Percentiles rank a stretch among this genome's conserved stretches.
These are phyloP conservation scores for Listronotus bonariensis DNA, from an alignment of 1,140 invertebrate species.

Conservation along the genomic window DNA sequence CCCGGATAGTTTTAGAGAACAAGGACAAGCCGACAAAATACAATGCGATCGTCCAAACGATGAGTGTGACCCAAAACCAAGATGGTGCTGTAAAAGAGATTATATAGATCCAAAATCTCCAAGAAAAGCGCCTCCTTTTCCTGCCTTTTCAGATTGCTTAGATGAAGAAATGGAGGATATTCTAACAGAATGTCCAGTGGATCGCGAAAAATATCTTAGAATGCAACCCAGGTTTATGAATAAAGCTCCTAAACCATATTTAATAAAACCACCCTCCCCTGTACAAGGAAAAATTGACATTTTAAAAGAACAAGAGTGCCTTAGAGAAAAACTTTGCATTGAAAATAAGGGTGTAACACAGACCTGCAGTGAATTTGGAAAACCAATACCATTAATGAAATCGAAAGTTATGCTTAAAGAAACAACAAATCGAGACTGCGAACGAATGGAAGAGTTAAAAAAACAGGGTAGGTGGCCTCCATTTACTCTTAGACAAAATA, in stretches of 20 bases:
- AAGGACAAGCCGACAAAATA: constrained; percentile 1
- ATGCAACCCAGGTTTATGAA: constrained; percentile 31
- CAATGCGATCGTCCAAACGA: neutral
- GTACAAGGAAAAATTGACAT: constrained; percentile 28
- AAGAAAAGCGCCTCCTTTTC: constrained; percentile 28
- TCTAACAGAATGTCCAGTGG: constrained; percentile 34
- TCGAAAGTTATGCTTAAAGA: constrained; percentile 21
- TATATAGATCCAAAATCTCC: neutral
- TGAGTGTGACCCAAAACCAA: constrained; percentile 4
- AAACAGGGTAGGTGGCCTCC: constrained; percentile 34
- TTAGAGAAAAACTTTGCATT: constrained; percentile 29
- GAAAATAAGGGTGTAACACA: constrained; percentile 33
- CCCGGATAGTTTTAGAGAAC: neutral
- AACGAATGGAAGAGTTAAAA: constrained; percentile 27
- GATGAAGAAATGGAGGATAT: constrained; percentile 37
- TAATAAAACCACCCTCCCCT: constrained; percentile 18
- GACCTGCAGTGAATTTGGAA: constrained; percentile 29
- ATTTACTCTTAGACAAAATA: constrained; percentile 9
- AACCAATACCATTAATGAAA: constrained; percentile 19
- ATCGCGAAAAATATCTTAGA: constrained; percentile 22
- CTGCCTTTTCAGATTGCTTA: constrained; percentile 34
- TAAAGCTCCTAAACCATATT: neutral
- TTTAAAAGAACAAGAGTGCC: constrained; percentile 29
- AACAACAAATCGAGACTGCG: constrained; percentile 15
- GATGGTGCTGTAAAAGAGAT: constrained; percentile 6